Conservation (phyloP, 2,113 vertebrate genomes). For the Tauraco erythrolophus region DNA sequence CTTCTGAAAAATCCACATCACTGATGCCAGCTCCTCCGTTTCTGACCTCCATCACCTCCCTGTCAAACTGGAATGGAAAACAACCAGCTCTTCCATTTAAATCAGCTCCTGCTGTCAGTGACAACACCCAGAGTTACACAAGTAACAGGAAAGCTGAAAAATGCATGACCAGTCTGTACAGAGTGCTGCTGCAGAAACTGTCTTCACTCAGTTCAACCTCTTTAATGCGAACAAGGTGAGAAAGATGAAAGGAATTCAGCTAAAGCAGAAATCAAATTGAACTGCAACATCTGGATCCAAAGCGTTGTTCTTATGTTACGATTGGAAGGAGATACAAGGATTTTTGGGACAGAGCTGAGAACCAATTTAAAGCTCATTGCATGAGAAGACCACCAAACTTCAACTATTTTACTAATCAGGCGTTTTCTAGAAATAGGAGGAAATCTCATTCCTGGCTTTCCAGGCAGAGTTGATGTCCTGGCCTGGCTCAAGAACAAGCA, state of each 20-base stretch:
- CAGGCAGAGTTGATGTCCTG: not conserved
- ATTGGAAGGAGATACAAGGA: not conserved
- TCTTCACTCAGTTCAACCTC: not conserved
- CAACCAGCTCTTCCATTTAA: conserved; percentile 40
- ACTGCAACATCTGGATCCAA: not conserved
- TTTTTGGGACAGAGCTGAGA: not conserved
- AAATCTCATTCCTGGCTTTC: not conserved
- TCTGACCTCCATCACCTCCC: conserved; percentile 36
- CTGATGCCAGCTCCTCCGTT: not conserved
- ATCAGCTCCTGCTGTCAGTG: conserved; percentile 24
- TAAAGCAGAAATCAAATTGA: not conserved
- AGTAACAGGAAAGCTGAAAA: not conserved
- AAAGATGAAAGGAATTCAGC: conserved; percentile 9
- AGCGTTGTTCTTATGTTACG: not conserved
- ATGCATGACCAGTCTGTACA: not conserved
- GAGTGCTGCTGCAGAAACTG: not conserved
- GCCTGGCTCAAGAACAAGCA: not conserved
- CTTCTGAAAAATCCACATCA: conserved; percentile 9
- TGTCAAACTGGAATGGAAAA: conserved; percentile 51
- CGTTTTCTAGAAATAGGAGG: not conserved
- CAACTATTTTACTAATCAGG: not conserved
- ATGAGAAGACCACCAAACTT: not conserved
- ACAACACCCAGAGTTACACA: conserved; percentile 35
- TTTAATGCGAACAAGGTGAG: not conserved
- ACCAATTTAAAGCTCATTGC: not conserved